These are phyloP conservation scores for Ophthalmolycus amberensis DNA, from an alignment of 2,113 vertebrate genomes.

Conservation along the genomic window DNA sequence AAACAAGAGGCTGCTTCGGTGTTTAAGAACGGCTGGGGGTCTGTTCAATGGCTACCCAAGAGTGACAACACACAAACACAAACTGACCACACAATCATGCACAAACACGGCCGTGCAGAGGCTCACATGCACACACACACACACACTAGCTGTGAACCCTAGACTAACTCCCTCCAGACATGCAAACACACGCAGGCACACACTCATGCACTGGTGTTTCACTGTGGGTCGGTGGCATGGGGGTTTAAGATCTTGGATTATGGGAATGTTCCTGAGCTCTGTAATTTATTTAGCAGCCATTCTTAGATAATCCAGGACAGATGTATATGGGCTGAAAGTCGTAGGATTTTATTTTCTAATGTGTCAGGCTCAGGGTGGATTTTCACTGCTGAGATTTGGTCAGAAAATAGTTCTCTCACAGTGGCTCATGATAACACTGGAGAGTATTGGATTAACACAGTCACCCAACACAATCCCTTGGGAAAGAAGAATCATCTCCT, in stretches of 20 bases:
- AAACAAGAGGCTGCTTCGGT: constrained; percentile 54
- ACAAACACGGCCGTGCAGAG: constrained; percentile 14
- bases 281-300: constrained; percentile 69
- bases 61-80: constrained; percentile 23
- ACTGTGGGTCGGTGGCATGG: constrained; percentile 54
- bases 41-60: constrained; percentile 40
- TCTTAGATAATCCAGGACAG: constrained; percentile 70
- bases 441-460: constrained; percentile 26
- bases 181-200: constrained; percentile 10
- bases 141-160: constrained; percentile 27
- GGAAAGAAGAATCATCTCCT: constrained; percentile 5
- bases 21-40: constrained; percentile 43
- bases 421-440: constrained; percentile 17
- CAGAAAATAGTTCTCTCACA: not conserved
- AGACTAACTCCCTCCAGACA: constrained; percentile 8
- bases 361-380: constrained; percentile 28
- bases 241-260: constrained; percentile 62
- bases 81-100: constrained; percentile 14
- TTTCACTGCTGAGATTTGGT: constrained; percentile 9
- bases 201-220: constrained; percentile 26
- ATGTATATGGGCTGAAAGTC: constrained; percentile 58
- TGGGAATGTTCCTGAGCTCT: constrained; percentile 62
- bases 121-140: constrained; percentile 7
- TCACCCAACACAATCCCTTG: not conserved
- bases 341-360: constrained; percentile 46